Evolutionary conservation across 2,888 invertebrate genomes (phyloP), one percentile per base, ranked within the genome.

Genomic region (Tholera decimalis): DNA sequence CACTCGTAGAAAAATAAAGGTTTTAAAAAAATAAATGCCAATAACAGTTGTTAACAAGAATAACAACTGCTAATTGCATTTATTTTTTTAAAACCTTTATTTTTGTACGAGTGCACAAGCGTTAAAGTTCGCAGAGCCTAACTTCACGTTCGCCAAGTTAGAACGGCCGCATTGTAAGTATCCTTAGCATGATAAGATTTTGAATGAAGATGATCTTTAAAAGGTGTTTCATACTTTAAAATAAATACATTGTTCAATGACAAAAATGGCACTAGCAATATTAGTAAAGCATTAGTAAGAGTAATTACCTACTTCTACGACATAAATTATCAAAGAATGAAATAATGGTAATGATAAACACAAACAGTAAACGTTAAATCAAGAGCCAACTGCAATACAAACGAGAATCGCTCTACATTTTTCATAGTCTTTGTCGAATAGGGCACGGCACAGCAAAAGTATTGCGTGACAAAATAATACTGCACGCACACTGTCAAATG

Each of bases 401-500:
- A 51, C 22, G 33, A 51, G 33, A 46, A 28, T 41, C 24, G 28
- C 39, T 55, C 64, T 57, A 54, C 35, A 39, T 37, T 46, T 76
- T 75, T 59, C 22, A 63, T 90, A 88, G 49, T 91, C 92, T 91
- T 83, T 91, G 88, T 53, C 81, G 73, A 68, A 76, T 80, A 84
- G 89, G 93, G 93, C 90, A 86, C 85, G 94, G 91, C 90, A 75
- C 66, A 77, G 74, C 77, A 77, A 79, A 78, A 82, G 80, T 81
- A 84, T 94, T 88, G 94, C 95, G 95, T 94, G 95, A 93, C 94
- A 89, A 85, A 86, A 86, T 84, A 84, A 74, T 77, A 80, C 88
- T 71, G 85, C 92, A 94, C 95, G 94, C 94, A 93, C 92, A 84
- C 93, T 95, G 95, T 95, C 95, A 95, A 95, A 95, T 94, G 95